Evolutionary conservation across 2,797 vertebrate species (phyloP).

Genomic region (Perdix hodgsoniae): DNA sequence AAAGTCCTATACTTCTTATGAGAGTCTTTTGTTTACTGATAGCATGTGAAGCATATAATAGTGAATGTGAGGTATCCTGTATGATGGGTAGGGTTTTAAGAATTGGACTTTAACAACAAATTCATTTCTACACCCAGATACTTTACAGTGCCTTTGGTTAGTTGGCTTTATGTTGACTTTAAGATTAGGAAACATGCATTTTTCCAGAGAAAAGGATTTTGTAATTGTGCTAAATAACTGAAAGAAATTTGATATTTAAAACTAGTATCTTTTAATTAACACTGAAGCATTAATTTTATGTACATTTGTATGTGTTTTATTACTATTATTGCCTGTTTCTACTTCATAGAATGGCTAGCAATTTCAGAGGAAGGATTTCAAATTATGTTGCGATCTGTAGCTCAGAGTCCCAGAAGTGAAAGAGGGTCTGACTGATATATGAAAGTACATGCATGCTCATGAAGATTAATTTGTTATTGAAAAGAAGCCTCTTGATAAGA

Average conservation of each 20-base stretch:
- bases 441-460: neutral
- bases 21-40: neutral
- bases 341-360: neutral
- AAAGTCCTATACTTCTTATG: neutral
- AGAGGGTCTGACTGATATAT: neutral
- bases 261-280: neutral
- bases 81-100: neutral
- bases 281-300: neutral
- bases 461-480: neutral
- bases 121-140: neutral
- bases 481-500: neutral
- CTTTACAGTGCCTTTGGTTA: neutral
- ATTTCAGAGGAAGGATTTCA: neutral
- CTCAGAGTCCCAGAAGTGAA: neutral
- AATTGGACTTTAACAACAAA: neutral
- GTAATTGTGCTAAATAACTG: neutral
- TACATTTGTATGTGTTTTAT: neutral
- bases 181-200: neutral
- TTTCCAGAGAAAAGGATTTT: neutral
- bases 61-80: neutral
- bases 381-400: neutral
- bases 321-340: neutral
- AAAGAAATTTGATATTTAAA: neutral
- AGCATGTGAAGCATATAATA: neutral
- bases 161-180: neutral